Conservation (phyloP, 2,888 invertebrate genomes). For the Girardia tigrina region DNA sequence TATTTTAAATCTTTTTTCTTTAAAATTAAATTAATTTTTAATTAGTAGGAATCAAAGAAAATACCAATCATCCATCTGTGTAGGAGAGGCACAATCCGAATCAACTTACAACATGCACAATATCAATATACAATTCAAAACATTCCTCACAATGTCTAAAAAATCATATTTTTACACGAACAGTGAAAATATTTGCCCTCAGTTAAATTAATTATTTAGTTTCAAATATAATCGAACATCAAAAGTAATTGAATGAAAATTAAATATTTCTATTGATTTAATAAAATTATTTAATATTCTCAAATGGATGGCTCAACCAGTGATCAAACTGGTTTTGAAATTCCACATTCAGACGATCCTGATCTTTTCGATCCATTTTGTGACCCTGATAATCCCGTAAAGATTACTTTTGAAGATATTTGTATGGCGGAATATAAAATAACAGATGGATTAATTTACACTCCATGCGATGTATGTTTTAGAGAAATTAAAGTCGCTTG, state of each 20-base stretch:
- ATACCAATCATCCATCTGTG: no score
- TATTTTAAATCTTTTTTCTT: no score
- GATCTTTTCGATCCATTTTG: slow-evolving; percentile 44
- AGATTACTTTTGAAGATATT: slow-evolving; percentile 68
- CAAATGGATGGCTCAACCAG: neutral
- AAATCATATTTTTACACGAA: no score
- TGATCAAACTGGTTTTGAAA: neutral
- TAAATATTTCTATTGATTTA: no score
- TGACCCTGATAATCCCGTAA: slow-evolving; percentile 54
- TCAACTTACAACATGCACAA: no score
- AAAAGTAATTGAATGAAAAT: neutral
- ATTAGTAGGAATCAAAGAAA: no score
- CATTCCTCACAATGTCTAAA: no score
- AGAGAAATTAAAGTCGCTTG: neutral
- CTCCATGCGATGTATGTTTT: slow-evolving; percentile 67
- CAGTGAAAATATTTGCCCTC: neutral
- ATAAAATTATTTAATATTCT: neutral
- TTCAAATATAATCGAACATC: neutral
- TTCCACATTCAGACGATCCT: slow-evolving; percentile 37
- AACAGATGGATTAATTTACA: slow-evolving; percentile 65
- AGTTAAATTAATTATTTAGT: neutral
- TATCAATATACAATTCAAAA: no score
- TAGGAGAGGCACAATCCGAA: no score
- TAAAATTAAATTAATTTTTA: no score
- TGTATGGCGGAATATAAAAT: slow-evolving; percentile 77